Base-by-base conservation (phyloP, 2,797 vertebrate species). In the Amazonetta brasiliensis region DNA sequence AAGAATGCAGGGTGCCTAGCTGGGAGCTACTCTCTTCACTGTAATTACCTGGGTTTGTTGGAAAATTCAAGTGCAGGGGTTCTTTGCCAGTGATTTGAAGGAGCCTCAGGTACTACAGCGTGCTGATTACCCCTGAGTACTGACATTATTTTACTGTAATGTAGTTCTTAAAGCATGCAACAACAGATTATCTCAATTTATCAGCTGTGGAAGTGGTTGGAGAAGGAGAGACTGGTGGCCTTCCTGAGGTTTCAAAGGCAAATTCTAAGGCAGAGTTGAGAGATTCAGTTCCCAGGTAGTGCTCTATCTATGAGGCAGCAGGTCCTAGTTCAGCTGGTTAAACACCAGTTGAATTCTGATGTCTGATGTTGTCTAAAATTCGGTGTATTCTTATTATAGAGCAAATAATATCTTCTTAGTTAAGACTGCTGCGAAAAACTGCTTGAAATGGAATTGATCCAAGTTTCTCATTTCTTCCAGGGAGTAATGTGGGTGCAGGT, bases 231-330 rank as follows among this genome's bases (percentile, higher is more conserved):
- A 21, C 28, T 73, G 71, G 39, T 58, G 50, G 55, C 22, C 12
- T 82, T 41, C n/a, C 35, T 56, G 68, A 69, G 62, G 54, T 78
- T 88, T 94, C 74, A 88, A 92, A 81, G n/a, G n/a, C 35, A 16
- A 23, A 13, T 69, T 85, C 55, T 52, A 59, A 46, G 31, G n/a
- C 56, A 67, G 43, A 86, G 63, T 50, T 39, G 9, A n/a, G 60
- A 26, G 23, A 19, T 33, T 66, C 8, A 2, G 7, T 83, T 92
- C 22, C 12, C 33, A 54, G 37, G 16, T 26, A 31, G 11, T 85
- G 48, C 30, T 73, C n/a, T 77, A 48, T 15, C 31, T 31, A 80
- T 7, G 46, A 43, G 39, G 10, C 1, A 0, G 10, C 0, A 0
- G 0, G 33, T 90, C 3, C 18, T 35, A 37, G 28, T 62, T 63